Conservation (phyloP, 2,797 vertebrate species). For the Paedocypris micromegethes region DNA sequence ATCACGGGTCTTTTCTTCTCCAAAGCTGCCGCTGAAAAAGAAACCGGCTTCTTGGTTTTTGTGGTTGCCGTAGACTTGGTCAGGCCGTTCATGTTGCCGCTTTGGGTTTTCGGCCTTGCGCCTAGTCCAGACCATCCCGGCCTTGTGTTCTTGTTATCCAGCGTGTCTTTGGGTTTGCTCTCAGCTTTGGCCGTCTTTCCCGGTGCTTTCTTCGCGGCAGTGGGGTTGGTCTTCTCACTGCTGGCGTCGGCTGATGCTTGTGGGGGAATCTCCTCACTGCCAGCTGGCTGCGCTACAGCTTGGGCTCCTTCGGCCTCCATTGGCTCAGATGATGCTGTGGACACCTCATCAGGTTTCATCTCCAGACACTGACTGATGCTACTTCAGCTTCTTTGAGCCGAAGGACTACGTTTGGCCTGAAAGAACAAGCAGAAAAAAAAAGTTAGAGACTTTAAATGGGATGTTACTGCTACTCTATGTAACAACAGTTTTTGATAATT, state of each 20-base stretch:
- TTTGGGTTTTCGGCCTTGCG: slow-evolving; percentile 47
- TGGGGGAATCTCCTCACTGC: slow-evolving; percentile 36
- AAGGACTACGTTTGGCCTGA: too few species aligned
- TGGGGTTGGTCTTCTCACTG: slow-evolving; percentile 32
- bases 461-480: too few species aligned
- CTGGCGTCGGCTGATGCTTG: slow-evolving; percentile 40
- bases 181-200: slow-evolving; percentile 50
- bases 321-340: slow-evolving; percentile 63
- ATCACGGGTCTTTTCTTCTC: slow-evolving; percentile 37
- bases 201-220: slow-evolving; percentile 43
- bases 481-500: too few species aligned
- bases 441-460: too few species aligned
- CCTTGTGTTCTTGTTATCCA: slow-evolving; percentile 31
- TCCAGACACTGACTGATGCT: slow-evolving; percentile 32
- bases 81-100: slow-evolving; percentile 51
- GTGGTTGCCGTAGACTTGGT: slow-evolving; percentile 46
- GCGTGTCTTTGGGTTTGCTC: slow-evolving; percentile 53
- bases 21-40: slow-evolving; percentile 2
- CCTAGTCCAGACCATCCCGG: slow-evolving; percentile 35
- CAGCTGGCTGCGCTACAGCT: slow-evolving; percentile 34
- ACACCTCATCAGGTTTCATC: slow-evolving; percentile 75
- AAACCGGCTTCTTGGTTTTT: slow-evolving; percentile 48
- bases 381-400: too few species aligned
- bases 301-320: slow-evolving; percentile 56
- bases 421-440: too few species aligned